Conservation (phyloP, 2,888 invertebrate species). For the Andrena bicolor region DNA sequence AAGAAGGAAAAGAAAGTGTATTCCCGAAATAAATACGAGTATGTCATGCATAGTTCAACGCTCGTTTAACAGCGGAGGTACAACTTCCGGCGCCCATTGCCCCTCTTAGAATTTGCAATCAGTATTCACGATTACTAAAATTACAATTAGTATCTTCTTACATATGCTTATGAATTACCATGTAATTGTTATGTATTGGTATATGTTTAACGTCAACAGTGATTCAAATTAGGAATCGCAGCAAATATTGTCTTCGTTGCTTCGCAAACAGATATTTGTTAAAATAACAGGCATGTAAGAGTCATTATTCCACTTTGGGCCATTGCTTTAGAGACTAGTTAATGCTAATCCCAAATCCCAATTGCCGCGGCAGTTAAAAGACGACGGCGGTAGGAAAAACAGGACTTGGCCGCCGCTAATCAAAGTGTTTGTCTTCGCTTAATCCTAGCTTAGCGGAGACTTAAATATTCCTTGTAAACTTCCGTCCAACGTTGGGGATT, state of each 20-base stretch:
- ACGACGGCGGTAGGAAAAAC: constrained; percentile 70
- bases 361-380: constrained; percentile 64
- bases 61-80: neutral
- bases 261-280: too few relatives aligned
- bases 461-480: constrained; percentile 85
- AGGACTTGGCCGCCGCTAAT: constrained; percentile 81
- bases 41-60: neutral
- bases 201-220: too few relatives aligned
- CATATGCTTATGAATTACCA: neutral
- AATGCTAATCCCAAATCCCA: constrained; percentile 61
- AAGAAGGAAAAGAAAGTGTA: too few relatives aligned
- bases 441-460: constrained; percentile 84
- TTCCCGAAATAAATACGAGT: too few relatives aligned
- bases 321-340: constrained; percentile 16
- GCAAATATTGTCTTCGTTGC: too few relatives aligned
- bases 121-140: neutral
- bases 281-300: neutral
- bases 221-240: too few relatives aligned
- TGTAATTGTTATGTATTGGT: too few relatives aligned
- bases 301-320: neutral
- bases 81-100: neutral
- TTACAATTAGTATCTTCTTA: neutral
- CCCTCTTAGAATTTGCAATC: neutral
- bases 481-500: constrained; percentile 81
- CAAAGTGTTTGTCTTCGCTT: constrained; percentile 82